These are phyloP conservation scores for Euzetes globulus DNA, from an alignment of 2,888 invertebrate species.

Conservation along the genomic window DNA sequence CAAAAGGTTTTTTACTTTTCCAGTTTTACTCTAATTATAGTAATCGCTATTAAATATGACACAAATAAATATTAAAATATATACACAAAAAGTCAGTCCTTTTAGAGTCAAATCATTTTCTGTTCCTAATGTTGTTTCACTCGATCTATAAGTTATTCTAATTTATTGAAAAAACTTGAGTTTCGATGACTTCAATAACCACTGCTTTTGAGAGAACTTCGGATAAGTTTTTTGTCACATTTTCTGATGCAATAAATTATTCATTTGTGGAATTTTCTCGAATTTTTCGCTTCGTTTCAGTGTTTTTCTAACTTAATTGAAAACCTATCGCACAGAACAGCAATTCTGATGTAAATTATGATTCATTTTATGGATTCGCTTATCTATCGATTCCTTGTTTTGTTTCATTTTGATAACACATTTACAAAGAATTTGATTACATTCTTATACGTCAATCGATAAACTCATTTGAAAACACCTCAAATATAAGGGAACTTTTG, in stretches of 20 bases:
- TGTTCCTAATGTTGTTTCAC: background rate
- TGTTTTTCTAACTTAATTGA: too few relatives aligned
- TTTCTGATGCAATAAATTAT: background rate
- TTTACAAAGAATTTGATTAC: too few relatives aligned
- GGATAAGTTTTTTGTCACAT: background rate
- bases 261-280: background rate
- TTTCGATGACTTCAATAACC: background rate
- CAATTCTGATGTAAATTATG: too few relatives aligned
- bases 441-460: too few relatives aligned
- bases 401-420: too few relatives aligned
- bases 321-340: too few relatives aligned
- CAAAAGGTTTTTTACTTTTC: constrained; percentile 21
- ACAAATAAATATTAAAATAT: constrained; percentile 15
- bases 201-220: too few relatives aligned
- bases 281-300: too few relatives aligned
- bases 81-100: background rate
- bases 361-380: too few relatives aligned
- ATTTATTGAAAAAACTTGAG: background rate
- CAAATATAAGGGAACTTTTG: too few relatives aligned
- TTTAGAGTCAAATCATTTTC: background rate
- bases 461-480: too few relatives aligned
- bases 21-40: constrained; percentile 28
- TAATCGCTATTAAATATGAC: constrained; percentile 28
- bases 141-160: background rate
- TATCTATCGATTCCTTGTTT: too few relatives aligned